A percentile compares a stretch with the other conserved stretches of the same genome.
Evolutionary conservation across 2,113 vertebrate genomes (phyloP).

Genomic region (Carassius gibelio): DNA sequence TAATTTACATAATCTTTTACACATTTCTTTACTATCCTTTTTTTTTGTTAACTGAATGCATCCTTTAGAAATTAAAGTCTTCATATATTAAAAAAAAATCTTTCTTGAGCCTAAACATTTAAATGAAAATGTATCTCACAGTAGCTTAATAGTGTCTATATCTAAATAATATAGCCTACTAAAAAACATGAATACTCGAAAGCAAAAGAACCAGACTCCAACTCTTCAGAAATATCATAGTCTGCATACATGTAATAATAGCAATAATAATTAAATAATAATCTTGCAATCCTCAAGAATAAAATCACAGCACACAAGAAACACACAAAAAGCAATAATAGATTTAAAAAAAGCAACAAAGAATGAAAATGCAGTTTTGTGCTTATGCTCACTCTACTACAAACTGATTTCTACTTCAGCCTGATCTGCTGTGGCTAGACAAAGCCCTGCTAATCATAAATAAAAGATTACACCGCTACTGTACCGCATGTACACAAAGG

Average conservation of each 20-base stretch:
- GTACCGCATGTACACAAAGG: constrained; percentile 31
- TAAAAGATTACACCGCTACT: constrained; percentile 45
- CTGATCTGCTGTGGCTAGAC: constrained; percentile 36
- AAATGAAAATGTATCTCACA: not conserved
- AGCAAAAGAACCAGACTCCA: not conserved
- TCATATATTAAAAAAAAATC: not conserved
- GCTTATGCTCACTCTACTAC: not conserved
- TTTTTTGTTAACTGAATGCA: not conserved
- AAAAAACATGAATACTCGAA: not conserved
- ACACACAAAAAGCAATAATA: not conserved
- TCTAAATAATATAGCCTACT: too few species aligned
- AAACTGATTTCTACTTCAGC: constrained; percentile 5
- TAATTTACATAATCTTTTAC: not conserved
- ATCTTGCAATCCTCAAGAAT: not conserved
- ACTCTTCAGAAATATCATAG: not conserved
- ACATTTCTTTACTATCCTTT: not conserved
- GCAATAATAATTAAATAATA: too few species aligned
- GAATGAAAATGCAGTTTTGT: not conserved
- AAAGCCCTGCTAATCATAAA: constrained; percentile 50
- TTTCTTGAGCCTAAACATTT: not conserved
- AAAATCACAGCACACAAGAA: not conserved
- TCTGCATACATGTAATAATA: not conserved
- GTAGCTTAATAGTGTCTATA: not conserved
- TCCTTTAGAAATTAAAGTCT: not conserved
- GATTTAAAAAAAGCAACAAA: not conserved